Base-by-base conservation (phyloP, 2,888 invertebrate species). In the Lithophane leautieri region DNA sequence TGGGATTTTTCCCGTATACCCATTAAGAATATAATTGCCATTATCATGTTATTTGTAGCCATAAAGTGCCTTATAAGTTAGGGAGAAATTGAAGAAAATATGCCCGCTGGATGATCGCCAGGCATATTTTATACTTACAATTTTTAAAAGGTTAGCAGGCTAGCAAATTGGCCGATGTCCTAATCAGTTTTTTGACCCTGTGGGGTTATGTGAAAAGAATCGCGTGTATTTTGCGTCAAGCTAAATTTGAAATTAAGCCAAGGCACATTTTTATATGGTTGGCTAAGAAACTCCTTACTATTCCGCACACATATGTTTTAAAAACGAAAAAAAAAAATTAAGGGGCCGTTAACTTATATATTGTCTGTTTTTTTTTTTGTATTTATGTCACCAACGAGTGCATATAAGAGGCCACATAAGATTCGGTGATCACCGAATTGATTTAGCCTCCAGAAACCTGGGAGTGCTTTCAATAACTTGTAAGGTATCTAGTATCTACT, bases 131-230 rank as follows among this genome's bases (percentile, higher is more conserved):
- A 61, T 40, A 22, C 19, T 34, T 44, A 54, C 42, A 12, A 65
- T 73, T 86, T 80, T 80, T 73, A 65, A 78, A 65, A 61, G 50
- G 40, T 47, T 56, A 71, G 28, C 69, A 61, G 50, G 40, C 52
- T 56, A 71, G 28, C 69, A 72, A 67, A 74, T 79, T 82, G 84
- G 88, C 80, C 78, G n/a, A 12, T 11, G 44, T 75, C 81, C 80
- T 76, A 86, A 84, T 82, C 54, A 78, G 82, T 71, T 74, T 67
- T 80, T 86, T 84, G 81, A 83, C 74, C 82, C 69, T 66, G 19
- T 56, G 44, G n/a, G 58, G 56, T 67, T 50, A n/a, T 67, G 65
- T 42, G n/a, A 40, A 54, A 56, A 52, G 12, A 58, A 22, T 70
- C 40, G 54, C 34, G 16, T 47, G 22, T 61, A 0, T 44, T 44